Percentiles rank a stretch among this genome's conserved stretches.
Conservation (phyloP, 2,113 vertebrate species). For the Sceloporus tristichus region DNA sequence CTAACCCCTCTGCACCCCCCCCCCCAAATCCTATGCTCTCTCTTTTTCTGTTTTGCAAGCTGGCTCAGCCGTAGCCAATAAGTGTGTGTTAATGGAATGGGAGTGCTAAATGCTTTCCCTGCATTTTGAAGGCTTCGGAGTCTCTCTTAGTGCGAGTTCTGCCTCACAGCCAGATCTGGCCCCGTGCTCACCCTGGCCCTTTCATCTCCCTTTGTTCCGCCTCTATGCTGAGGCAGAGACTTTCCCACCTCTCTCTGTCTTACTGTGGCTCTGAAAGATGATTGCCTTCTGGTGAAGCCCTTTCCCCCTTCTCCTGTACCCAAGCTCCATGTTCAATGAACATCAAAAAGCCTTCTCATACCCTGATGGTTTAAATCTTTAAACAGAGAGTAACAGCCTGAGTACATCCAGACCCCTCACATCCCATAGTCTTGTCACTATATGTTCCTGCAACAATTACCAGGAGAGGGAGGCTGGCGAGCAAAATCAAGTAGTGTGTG, state of each 20-base stretch:
- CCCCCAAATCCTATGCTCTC: too few relatives aligned
- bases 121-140: constrained; percentile 72
- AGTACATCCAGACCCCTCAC: constrained; percentile 95
- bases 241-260: constrained; percentile 87
- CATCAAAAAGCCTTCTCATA: constrained; percentile 98
- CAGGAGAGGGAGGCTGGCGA: constrained; percentile 88
- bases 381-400: constrained; percentile 99
- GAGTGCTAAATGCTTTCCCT: constrained; percentile 76
- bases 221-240: constrained; percentile 85
- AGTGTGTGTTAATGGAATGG: constrained; percentile 81
- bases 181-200: constrained; percentile 89
- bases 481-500: constrained; percentile 86
- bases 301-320: constrained; percentile 90
- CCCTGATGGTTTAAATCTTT: constrained; percentile 99
- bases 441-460: constrained; percentile 92
- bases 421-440: constrained; percentile 93
- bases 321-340: constrained; percentile 94
- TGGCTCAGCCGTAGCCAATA: constrained; percentile 61
- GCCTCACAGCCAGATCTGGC: constrained; percentile 92
- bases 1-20: background rate
- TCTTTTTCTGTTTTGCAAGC: constrained; percentile 54
- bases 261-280: constrained; percentile 91
- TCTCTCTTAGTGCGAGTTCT: constrained; percentile 81
- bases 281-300: constrained; percentile 93
- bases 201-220: constrained; percentile 96